These are phyloP conservation scores for Cacoxenus indagator DNA, from an alignment of 2,888 invertebrate genomes.

Conservation along the genomic window DNA sequence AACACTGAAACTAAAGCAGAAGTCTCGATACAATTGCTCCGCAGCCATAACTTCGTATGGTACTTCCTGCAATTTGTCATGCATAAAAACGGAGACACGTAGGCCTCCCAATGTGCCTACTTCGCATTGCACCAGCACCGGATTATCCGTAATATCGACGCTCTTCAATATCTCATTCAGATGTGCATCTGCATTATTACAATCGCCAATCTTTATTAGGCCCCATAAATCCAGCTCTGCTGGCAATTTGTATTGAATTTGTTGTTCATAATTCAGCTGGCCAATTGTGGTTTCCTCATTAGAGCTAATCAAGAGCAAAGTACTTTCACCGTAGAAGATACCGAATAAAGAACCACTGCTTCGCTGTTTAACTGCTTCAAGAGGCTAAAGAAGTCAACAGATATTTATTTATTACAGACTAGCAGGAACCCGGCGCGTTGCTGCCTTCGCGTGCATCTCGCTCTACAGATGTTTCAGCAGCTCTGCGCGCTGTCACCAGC, in stretches of 20 bases:
- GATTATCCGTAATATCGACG: conserved; percentile 86
- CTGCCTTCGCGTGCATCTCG: no score
- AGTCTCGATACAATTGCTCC: conserved; percentile 78
- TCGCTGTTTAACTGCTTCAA: conserved; percentile 76
- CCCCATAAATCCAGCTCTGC: conserved; percentile 85
- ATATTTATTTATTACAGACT: conserved; percentile 1
- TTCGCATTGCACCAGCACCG: conserved; percentile 76
- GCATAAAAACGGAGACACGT: conserved; percentile 78
- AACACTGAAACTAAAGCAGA: conserved; percentile 74
- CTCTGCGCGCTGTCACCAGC: no score
- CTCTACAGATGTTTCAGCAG: no score
- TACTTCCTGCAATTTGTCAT: conserved; percentile 79
- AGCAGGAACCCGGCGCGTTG: no score
- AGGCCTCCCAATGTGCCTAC: conserved; percentile 74
- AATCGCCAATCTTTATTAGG: conserved; percentile 77
- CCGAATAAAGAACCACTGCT: conserved; percentile 82
- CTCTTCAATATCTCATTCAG: conserved; percentile 77
- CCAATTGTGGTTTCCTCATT: conserved; percentile 77
- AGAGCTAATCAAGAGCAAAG: conserved; percentile 78
- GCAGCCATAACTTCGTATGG: conserved; percentile 76
- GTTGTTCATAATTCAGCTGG: conserved; percentile 69
- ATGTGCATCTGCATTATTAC: conserved; percentile 75
- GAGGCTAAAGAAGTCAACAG: no score
- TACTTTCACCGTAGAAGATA: conserved; percentile 81
- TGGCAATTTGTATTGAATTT: conserved; percentile 77